Evolutionary conservation across 2,113 vertebrate species (phyloP).

Genomic region (Buteo buteo): DNA sequence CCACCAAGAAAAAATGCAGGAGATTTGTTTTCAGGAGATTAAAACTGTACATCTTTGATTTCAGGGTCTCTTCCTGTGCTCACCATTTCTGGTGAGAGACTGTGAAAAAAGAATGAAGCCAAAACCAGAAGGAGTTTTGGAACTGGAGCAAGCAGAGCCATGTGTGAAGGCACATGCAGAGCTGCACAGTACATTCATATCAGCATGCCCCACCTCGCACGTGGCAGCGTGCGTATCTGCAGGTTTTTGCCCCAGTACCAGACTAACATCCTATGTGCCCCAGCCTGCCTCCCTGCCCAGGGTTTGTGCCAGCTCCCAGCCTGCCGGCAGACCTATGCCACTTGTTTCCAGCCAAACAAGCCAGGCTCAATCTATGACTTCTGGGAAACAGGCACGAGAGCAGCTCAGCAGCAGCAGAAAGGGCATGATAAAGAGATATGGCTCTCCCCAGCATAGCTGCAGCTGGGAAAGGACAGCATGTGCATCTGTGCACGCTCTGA

Average conservation of each 20-base stretch:
- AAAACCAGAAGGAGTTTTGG: neutral
- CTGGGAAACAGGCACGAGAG: neutral
- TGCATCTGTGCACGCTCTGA: neutral
- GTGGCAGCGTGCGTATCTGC: accelerated
- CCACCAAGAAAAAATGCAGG: neutral
- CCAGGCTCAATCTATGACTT: neutral
- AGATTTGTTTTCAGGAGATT: neutral
- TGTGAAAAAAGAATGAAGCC: neutral
- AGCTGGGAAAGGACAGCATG: neutral
- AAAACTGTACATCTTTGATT: neutral
- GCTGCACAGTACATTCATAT: accelerated
- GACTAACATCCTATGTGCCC: neutral
- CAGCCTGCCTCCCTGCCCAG: neutral
- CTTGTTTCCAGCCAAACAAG: neutral
- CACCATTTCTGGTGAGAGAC: neutral
- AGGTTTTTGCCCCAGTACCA: neutral
- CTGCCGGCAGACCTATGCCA: neutral
- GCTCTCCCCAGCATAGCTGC: neutral
- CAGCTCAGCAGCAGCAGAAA: neutral
- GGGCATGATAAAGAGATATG: neutral
- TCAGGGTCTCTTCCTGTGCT: neutral
- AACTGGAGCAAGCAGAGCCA: neutral
- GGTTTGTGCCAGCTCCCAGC: neutral
- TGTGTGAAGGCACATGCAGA: neutral
- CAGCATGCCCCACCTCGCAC: neutral